Evolutionary conservation across 2,113 vertebrate genomes (phyloP).

Genomic region (Ceyx melanurus): DNA sequence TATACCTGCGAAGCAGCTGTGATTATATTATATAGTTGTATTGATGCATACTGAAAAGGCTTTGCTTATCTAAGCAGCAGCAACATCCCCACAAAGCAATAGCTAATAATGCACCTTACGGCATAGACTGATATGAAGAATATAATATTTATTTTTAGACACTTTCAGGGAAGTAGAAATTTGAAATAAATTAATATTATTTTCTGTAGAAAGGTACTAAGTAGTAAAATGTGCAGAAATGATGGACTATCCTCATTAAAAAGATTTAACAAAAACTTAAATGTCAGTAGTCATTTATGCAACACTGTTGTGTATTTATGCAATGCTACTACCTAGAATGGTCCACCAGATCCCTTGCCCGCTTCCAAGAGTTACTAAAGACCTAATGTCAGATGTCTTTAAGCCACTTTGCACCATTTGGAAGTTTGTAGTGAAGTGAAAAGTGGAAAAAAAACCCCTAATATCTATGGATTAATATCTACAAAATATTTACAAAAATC

Average conservation of each 20-base stretch:
- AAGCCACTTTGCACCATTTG: background rate
- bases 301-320: background rate
- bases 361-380: background rate
- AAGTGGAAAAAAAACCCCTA: background rate
- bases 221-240: background rate
- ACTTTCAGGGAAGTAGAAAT: background rate
- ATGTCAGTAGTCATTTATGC: background rate
- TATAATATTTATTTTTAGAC: background rate
- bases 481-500: background rate
- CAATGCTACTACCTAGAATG: background rate
- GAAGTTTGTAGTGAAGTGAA: background rate
- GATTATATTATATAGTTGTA: background rate
- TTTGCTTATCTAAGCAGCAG: constrained; percentile 19
- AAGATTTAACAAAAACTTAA: background rate
- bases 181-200: background rate
- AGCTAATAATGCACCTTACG: background rate
- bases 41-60: constrained; percentile 24
- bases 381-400: background rate
- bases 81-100: background rate
- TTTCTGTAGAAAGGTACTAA: background rate
- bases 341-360: background rate
- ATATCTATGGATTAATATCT: background rate
- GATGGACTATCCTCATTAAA: background rate
- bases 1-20: background rate
- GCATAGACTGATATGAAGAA: background rate